Evolutionary conservation across 2,113 vertebrate species (phyloP).

Genomic region (Thalassarche chlororhynchos): DNA sequence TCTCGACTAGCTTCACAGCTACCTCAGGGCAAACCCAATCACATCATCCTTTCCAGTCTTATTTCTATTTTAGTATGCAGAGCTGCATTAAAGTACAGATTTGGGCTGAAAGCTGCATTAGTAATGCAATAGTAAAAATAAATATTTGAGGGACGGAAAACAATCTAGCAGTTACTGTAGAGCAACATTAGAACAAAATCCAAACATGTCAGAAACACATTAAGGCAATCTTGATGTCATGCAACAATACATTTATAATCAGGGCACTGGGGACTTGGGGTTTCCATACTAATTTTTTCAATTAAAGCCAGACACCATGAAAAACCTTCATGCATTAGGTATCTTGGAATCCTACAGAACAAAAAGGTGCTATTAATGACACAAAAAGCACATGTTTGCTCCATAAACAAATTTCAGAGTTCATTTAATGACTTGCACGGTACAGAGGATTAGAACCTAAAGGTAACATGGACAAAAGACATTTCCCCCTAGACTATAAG

Average conservation of each 20-base stretch:
- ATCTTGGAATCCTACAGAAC: neutral
- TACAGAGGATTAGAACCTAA: neutral
- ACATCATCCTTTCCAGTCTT: neutral
- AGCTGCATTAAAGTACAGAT: conserved; percentile 31
- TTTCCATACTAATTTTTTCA: neutral
- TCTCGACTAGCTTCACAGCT: neutral
- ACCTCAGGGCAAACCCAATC: neutral
- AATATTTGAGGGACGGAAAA: neutral
- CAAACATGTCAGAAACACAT: neutral
- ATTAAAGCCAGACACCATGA: neutral
- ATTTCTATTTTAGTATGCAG: conserved; percentile 8
- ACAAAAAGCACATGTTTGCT: neutral
- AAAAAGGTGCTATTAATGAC: neutral
- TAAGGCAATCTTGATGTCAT: neutral
- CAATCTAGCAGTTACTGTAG: neutral
- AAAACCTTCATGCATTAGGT: neutral
- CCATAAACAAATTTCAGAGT: neutral
- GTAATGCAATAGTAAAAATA: neutral
- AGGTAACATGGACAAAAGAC: neutral
- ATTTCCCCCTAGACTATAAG: neutral
- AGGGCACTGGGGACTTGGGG: neutral
- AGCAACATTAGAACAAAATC: neutral
- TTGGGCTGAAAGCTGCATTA: conserved; percentile 25
- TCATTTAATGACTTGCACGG: neutral
- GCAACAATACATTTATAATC: neutral